Percentiles rank a stretch among this genome's conserved stretches.
These are phyloP conservation scores for Orchestes rusci DNA, from an alignment of 2,888 invertebrate genomes.

Conservation along the genomic window DNA sequence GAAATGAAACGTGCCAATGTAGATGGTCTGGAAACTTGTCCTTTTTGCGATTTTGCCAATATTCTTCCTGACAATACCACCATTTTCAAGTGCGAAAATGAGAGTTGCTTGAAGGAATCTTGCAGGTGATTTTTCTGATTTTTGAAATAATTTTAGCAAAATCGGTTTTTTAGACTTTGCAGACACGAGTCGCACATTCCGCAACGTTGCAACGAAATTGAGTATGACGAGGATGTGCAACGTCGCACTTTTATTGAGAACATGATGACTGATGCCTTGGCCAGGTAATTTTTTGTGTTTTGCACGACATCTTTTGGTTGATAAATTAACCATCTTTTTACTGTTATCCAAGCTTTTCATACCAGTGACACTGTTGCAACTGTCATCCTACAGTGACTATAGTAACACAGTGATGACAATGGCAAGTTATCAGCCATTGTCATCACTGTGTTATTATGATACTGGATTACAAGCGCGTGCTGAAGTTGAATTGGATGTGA, in stretches of 20 bases:
- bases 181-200: conserved; percentile 50
- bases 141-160: neutral
- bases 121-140: conserved; percentile 40
- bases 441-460: too few relatives aligned
- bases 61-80: conserved; percentile 39
- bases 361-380: too few relatives aligned
- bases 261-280: conserved; percentile 48
- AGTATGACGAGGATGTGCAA: conserved; percentile 44
- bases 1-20: conserved; percentile 50
- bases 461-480: too few relatives aligned
- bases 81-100: conserved; percentile 50
- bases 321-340: neutral
- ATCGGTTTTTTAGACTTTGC: conserved; percentile 36
- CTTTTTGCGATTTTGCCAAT: conserved; percentile 50
- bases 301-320: neutral
- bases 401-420: too few relatives aligned
- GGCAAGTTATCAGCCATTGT: too few relatives aligned
- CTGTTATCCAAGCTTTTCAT: too few relatives aligned
- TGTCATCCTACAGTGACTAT: too few relatives aligned
- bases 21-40: conserved; percentile 49
- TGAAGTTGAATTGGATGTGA: too few relatives aligned
- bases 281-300: conserved; percentile 33
- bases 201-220: conserved; percentile 46
- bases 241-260: conserved; percentile 49
- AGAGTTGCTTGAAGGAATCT: conserved; percentile 49